Base-by-base conservation (phyloP, 92 coral and sea anemone species). In the Parazoanthus darwini region DNA sequence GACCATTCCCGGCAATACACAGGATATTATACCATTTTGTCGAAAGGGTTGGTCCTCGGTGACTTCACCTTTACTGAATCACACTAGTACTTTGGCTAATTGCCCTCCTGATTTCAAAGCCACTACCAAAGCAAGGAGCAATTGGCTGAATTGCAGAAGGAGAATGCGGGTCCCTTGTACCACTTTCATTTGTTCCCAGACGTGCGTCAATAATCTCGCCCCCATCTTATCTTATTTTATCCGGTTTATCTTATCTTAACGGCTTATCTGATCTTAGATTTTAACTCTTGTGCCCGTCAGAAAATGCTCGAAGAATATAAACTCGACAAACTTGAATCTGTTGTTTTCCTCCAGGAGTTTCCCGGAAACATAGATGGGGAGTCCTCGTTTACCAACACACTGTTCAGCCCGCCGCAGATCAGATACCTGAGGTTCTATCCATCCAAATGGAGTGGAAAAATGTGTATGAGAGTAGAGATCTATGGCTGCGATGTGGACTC, bases 371-470 rank as follows among this genome's bases (percentile, higher is more conserved):
- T 65, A 1, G 63, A 83, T 66, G 87, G 87, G 25, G 63, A 83
- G 50, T 83, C 87, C 23, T 67, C 42, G 13, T 83, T 83, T 72
- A 83, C 87, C 15, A 83, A 68, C 78, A 83, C 87, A 7, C 59
- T 83, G 66, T 83, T 83, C 23, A 44, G 66, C 38, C 87, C 87
- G 51, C 87, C 87, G 22, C 87, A 83, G 11, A 72, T 48, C 77
- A 70, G 87, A 44, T 83, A 68, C 59, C 39, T 83, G 78, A 83
- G 87, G 35, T 68, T 83, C 25, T 83, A 68, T 83, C 87, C 87
- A 10, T 67, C 77, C 22, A 70, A 46, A 70, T 83, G 87, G 87
- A 83, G 50, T 9, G 74, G 20, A 38, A 46, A 46, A 6, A 29
- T 83, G 22, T 83, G 87, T 33, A 46, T 83, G 77, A 83, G 87